These are phyloP conservation scores for Abrostola triplasia DNA, from an alignment of 2,888 invertebrate species.

Conservation along the genomic window DNA sequence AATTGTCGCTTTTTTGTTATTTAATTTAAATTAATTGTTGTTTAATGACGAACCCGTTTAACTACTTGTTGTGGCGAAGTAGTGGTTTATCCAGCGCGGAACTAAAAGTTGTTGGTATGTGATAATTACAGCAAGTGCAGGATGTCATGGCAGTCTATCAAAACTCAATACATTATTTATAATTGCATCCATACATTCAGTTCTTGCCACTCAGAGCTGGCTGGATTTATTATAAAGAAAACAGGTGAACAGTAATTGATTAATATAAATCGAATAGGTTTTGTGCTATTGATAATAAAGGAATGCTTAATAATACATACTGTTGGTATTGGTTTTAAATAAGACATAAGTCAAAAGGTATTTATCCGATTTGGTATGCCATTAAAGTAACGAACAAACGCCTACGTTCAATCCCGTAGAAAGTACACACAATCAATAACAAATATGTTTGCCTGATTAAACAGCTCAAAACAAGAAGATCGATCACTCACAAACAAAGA, in stretches of 20 bases:
- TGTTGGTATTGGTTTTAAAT: not conserved
- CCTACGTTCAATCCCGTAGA: slow-evolving; percentile 21
- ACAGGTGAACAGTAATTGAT: slow-evolving; percentile 19
- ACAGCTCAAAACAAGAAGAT: slow-evolving; percentile 60
- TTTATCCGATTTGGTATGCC: slow-evolving; percentile 1
- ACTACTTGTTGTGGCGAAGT: slow-evolving; percentile 2
- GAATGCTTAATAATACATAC: slow-evolving; percentile 1
- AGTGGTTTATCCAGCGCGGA: slow-evolving; percentile 10
- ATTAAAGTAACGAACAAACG: not conserved
- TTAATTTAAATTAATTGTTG: not conserved
- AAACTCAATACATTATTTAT: slow-evolving; percentile 50
- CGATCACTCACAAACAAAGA: slow-evolving; percentile 64
- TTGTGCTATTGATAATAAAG: not conserved
- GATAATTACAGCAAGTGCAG: slow-evolving; percentile 33
- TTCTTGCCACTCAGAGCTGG: slow-evolving; percentile 33
- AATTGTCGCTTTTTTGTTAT: slow-evolving; percentile 11
- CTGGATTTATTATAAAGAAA: slow-evolving; percentile 29
- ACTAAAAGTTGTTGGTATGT: slow-evolving; percentile 12
- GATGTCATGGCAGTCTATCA: slow-evolving; percentile 35
- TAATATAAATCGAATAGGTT: slow-evolving; percentile 18
- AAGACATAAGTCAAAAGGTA: not conserved
- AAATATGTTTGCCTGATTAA: slow-evolving; percentile 40
- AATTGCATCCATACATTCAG: slow-evolving; percentile 35
- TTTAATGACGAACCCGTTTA: not conserved
- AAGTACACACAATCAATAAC: slow-evolving; percentile 38